Base-by-base conservation (phyloP, 1,140 invertebrate genomes). In the Mizuhopecten yessoensis region DNA sequence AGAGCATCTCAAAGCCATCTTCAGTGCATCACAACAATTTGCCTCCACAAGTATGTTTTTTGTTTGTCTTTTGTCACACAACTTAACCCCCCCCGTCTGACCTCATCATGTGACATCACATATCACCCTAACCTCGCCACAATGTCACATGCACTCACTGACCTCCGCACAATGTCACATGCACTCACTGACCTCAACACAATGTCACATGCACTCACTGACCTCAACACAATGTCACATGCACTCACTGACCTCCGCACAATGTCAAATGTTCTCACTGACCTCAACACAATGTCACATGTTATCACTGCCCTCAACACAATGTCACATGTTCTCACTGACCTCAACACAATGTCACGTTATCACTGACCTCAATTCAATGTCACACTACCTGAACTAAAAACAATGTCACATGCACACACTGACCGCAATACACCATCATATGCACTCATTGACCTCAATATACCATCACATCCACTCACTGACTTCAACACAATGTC, bases 31-130 rank as follows among this genome's bases (percentile, higher is more conserved):
- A 89, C 90, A 89, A 45, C 88, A 91, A 92, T 91, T 91, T 87
- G 87, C 90, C 90, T 87, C 92, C 90, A 89, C 90, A 92, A 92
- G 92, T 92, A 92, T 86, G 92, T 92, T 75, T n/a, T 33, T 33
- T 90, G 87, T 92, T 29, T 87, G 89, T 90, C 89, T 45, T 49
- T 86, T 42, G 57, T 39, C 17, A 87, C 39, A 89, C 34, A 88
- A 45, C 88, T 33, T 49, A 34, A 17, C 75, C 29, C 57, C 17
- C 36, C 13, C 10, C 34, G 17, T 75, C 39, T 33, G 29, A 57
- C 42, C 75, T 75, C 3, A 39, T 88, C 29, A 29, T 75, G 57
- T n/a, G n/a, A 75, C 57, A 75, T 29, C 57, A 75, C 29, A 13
- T n/a, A n/a, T n/a, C 45, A 75, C 57, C 20, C n/a, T 7, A 0